These are phyloP conservation scores for Struthio camelus DNA, from an alignment of 2,113 vertebrate species.

Conservation along the genomic window DNA sequence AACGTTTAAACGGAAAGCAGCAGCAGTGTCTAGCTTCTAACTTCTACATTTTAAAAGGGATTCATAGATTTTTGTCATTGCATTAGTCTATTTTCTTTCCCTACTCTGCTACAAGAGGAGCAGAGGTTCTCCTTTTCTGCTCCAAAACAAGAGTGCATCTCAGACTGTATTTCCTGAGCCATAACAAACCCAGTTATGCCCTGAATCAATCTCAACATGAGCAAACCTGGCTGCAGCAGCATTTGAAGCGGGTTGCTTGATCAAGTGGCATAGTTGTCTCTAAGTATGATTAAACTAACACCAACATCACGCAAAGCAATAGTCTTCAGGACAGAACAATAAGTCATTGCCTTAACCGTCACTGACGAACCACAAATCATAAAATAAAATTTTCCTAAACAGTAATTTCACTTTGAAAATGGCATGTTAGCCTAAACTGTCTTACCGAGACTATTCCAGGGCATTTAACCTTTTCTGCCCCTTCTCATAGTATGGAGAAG, in stretches of 20 bases:
- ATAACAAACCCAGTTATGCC: background rate
- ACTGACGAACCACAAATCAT: background rate
- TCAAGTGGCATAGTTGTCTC: background rate
- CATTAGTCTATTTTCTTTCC: background rate
- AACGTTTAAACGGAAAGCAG: background rate
- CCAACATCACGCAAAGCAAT: background rate
- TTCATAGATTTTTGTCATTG: background rate
- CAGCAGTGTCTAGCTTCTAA: background rate
- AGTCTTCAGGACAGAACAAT: background rate
- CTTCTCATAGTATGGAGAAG: background rate
- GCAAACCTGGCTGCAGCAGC: background rate
- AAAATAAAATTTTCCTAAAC: background rate
- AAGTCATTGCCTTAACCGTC: background rate
- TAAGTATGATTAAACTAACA: background rate
- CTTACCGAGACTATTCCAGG: background rate
- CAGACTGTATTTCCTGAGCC: background rate
- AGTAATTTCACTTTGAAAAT: background rate
- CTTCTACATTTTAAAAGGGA: background rate
- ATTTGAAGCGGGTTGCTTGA: background rate
- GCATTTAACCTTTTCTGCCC: background rate
- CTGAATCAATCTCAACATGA: background rate
- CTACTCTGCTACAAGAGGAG: background rate
- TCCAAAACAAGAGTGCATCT: background rate
- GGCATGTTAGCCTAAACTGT: background rate
- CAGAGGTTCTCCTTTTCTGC: background rate